phyloP scores from a whole-genome alignment of 2,888 invertebrate species.

The Invenusta paracnida region DNA sequence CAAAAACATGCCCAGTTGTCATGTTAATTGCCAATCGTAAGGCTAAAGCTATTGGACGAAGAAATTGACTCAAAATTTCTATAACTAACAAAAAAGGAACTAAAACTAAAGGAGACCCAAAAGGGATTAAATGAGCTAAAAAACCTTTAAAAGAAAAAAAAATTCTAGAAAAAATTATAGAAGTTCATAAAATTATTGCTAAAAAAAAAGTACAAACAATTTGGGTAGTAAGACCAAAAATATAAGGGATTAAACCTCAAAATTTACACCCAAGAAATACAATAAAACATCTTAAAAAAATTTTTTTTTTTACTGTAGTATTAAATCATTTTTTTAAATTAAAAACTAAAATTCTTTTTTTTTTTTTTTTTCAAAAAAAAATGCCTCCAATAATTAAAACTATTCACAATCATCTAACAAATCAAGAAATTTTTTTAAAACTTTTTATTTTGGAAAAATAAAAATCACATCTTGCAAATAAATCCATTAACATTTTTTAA shows the following conservation, averaged over 20 bases:
- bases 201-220: slow-evolving; percentile 24
- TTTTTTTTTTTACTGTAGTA: slow-evolving; percentile 16
- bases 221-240: slow-evolving; percentile 14
- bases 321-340: slow-evolving; percentile 25
- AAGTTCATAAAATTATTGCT: slow-evolving; percentile 5
- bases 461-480: slow-evolving; percentile 25
- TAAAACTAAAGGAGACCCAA: slow-evolving; percentile 15
- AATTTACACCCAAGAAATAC: slow-evolving; percentile 16
- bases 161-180: slow-evolving; percentile 21
- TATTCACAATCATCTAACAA: slow-evolving; percentile 15
- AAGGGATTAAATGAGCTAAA: slow-evolving; percentile 11
- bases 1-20: slow-evolving; percentile 15
- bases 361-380: slow-evolving; percentile 24
- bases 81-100: slow-evolving; percentile 15
- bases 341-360: not conserved
- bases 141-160: slow-evolving; percentile 7
- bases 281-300: slow-evolving; percentile 24
- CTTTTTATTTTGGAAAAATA: slow-evolving; percentile 10
- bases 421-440: slow-evolving; percentile 25
- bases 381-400: not conserved
- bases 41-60: slow-evolving; percentile 26
- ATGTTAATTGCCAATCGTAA: slow-evolving; percentile 20
- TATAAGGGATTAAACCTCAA: slow-evolving; percentile 16
- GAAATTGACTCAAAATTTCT: slow-evolving; percentile 17
- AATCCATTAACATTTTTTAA: slow-evolving; percentile 15